Evolutionary conservation across 2,797 vertebrate species (phyloP), one percentile per base, ranked within the genome.

Genomic region (Sebastes minor): DNA sequence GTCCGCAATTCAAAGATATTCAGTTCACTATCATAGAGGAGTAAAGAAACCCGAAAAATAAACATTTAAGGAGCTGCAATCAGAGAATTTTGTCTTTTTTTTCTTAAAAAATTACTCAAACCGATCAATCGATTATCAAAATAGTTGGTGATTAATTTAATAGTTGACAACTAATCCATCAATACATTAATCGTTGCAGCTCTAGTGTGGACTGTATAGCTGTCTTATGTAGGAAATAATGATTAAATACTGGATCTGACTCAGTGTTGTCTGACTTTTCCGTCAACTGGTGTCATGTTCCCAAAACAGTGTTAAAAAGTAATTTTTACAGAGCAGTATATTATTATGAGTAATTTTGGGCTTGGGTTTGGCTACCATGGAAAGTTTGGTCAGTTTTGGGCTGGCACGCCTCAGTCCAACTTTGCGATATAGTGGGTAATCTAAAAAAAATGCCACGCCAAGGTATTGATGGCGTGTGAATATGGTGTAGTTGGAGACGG

Each of bases 281-380:
- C 30, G 49, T 59, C 8, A 32, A 70, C 16, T 60, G 62, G 30
- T 63, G 71, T 69, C 68, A 73, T 38, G 23, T 75, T 64, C 30
- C 27, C 25, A 56, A 82, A 74, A 60, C 55, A 60, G 30, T 65
- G 64, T 75, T 75, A 11, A 86, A 78, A 62, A 74, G 60, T 76
- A 6, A 65, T 82, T 82, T 81, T 71, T 61, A 53, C 35, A 62
- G 30, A 80, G 52, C 67, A 65, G 57, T 38, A 22, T 82, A 49
- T 75, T 55, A 78, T 83, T 80, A 69, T 49, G 57, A 69, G 25
- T 55, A 56, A 85, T 74, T 83, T 62, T 74, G 22, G 78, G 74
- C n/a, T 83, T 73, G 2, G 69, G 52, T 65, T 85, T 80, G 68
- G 76, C 59, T 20, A n/a, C 53, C 55, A 25, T n/a, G 13, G 69